Evolutionary conservation across 2,797 vertebrate genomes (phyloP).

Genomic region (Pseudomugil gertrudae): DNA sequence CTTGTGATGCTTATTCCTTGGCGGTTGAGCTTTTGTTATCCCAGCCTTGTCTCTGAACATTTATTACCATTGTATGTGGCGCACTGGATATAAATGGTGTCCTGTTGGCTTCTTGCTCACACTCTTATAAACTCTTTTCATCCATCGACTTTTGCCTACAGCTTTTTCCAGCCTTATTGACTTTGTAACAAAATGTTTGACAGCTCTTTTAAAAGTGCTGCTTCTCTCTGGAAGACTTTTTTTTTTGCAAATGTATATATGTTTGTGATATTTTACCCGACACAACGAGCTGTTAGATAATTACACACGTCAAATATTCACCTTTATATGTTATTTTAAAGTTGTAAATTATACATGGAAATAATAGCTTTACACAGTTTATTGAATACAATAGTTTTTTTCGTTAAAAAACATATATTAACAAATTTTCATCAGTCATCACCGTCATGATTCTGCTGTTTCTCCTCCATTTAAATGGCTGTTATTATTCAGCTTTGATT

Average conservation of each 20-base stretch:
- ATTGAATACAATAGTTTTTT: no score
- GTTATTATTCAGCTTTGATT: conserved; percentile 1
- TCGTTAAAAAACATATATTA: neutral
- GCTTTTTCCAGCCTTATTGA: neutral
- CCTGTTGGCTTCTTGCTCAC: neutral
- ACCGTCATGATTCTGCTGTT: neutral
- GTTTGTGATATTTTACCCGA: no score
- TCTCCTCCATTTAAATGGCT: neutral
- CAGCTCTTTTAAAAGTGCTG: no score
- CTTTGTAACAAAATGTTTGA: neutral
- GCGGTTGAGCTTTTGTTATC: neutral
- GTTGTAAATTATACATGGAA: no score
- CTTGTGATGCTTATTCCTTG: neutral
- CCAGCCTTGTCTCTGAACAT: neutral
- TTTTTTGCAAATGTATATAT: no score
- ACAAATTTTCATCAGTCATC: neutral
- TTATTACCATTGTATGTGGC: neutral
- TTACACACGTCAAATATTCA: no score
- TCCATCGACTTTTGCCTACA: neutral
- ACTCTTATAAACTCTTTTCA: neutral
- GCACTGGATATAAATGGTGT: neutral
- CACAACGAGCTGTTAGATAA: no score
- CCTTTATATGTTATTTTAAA: no score
- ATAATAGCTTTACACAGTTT: no score
- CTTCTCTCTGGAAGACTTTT: neutral